phyloP scores from a whole-genome alignment of 2,113 vertebrate genomes.

The Heteronetta atricapilla region DNA sequence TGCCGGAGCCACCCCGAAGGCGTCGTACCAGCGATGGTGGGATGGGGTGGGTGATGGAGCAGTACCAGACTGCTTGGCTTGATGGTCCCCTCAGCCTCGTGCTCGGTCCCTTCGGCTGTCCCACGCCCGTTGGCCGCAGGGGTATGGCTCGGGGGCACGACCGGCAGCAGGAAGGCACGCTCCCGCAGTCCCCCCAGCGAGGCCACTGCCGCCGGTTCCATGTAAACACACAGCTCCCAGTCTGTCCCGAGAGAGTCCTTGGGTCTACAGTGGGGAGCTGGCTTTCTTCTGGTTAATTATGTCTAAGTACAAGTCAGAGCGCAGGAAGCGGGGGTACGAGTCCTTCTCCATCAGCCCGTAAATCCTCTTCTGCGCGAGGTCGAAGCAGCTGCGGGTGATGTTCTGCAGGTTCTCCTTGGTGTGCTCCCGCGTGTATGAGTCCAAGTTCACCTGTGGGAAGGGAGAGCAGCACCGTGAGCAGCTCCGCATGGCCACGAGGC shows the following conservation, averaged over 20 bases:
- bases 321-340: constrained; percentile 96
- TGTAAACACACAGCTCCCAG: constrained; percentile 71
- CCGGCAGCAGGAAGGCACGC: neutral
- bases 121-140: neutral
- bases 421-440: constrained; percentile 94
- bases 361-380: constrained; percentile 95
- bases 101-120: constrained; percentile 60
- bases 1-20: neutral
- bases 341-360: constrained; percentile 98
- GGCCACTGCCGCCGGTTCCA: constrained; percentile 1
- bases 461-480: neutral
- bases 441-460: constrained; percentile 90
- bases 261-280: constrained; percentile 83
- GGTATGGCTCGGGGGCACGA: neutral
- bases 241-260: constrained; percentile 43
- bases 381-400: constrained; percentile 89
- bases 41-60: constrained; percentile 37
- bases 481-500: neutral
- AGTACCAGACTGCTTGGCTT: constrained; percentile 82
- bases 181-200: neutral
- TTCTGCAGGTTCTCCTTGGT: constrained; percentile 97
- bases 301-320: constrained; percentile 95
- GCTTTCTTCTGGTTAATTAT: constrained; percentile 95
- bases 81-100: constrained; percentile 59
- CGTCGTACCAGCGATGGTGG: constrained; percentile 75